phyloP scores from a whole-genome alignment of 2,888 invertebrate genomes.

The Alcis repandata region DNA sequence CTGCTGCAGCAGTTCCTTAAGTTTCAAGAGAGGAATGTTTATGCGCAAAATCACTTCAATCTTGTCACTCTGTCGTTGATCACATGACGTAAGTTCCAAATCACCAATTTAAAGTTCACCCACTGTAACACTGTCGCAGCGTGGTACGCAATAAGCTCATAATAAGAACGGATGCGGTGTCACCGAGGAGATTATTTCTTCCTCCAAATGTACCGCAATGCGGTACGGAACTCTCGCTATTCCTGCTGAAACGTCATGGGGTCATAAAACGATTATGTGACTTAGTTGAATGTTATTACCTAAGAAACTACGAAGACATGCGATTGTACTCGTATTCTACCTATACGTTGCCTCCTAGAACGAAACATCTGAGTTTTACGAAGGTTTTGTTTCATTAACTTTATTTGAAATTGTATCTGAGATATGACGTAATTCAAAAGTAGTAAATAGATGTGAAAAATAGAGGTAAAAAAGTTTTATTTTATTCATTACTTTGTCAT shows the following conservation, averaged over 20 bases:
- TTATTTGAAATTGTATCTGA: no score
- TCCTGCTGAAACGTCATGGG: conserved; percentile 64
- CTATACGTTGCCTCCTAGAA: background rate
- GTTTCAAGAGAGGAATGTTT: no score
- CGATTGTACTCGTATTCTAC: background rate
- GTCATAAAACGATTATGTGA: conserved; percentile 55
- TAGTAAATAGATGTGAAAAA: no score
- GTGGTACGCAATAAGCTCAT: conserved; percentile 60
- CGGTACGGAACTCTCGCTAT: conserved; percentile 64
- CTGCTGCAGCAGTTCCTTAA: no score
- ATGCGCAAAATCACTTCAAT: no score
- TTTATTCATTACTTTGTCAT: no score
- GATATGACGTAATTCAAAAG: no score
- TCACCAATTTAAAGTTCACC: conserved; percentile 1
- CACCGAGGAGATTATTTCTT: conserved; percentile 71
- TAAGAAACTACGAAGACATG: conserved; percentile 10
- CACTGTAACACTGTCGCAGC: conserved; percentile 18
- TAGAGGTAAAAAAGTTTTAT: no score
- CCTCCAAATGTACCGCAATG: conserved; percentile 70
- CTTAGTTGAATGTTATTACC: conserved; percentile 28
- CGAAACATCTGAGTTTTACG: background rate
- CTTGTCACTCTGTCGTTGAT: background rate
- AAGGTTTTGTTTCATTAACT: background rate
- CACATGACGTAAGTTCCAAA: background rate
- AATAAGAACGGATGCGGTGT: conserved; percentile 73